Base-by-base conservation (phyloP, 2,888 invertebrate genomes). In the Scaptomyza polygonia region DNA sequence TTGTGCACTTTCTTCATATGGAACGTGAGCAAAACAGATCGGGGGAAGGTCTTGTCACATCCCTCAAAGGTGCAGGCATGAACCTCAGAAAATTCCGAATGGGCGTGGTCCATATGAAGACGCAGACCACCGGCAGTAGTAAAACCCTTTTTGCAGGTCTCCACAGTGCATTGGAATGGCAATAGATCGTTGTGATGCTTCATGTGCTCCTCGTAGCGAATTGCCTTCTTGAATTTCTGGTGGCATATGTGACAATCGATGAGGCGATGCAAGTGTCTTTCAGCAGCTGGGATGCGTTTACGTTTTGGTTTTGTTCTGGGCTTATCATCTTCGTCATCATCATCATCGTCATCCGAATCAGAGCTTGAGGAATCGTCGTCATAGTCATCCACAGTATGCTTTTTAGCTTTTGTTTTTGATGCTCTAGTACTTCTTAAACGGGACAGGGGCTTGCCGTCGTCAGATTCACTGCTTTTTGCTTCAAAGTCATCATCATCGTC, bases 171-270 rank as follows among this genome's bases (percentile, higher is more conserved):
- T 68, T 91, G 90, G 68, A 89, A 89, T 16, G 90, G 89, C 45
- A 90, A 63, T 12, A 90, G 79, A 67, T 90, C 90, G 47, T 91
- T 87, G 64, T 90, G 91, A 16, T 87, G 86, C 30, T 89, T 90
- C 90, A 90, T 91, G 16, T 90, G 90, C 44, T 89, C 89, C 53
- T 89, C 85, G 45, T 91, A 89, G 18, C 89, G 83, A 34, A 84
- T 81, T 5, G 79, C 74, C 55, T 91, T 90, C 30, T 89, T 89
- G 54, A 90, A 90, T 32, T 85, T 89, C 59, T 90, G 90, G 12
- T 90, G 89, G 30, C 90, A 90, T 16, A 90, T 89, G 53, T 90
- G 88, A 48, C 90, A 90, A 30, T 90, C 86, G n/a, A 91, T 89
- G 3, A 84, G 77, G 0, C 76, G 75, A 62, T 89, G 88, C n/a